Base-by-base conservation (phyloP, 2,113 vertebrate species). In the Ailurus styani region DNA sequence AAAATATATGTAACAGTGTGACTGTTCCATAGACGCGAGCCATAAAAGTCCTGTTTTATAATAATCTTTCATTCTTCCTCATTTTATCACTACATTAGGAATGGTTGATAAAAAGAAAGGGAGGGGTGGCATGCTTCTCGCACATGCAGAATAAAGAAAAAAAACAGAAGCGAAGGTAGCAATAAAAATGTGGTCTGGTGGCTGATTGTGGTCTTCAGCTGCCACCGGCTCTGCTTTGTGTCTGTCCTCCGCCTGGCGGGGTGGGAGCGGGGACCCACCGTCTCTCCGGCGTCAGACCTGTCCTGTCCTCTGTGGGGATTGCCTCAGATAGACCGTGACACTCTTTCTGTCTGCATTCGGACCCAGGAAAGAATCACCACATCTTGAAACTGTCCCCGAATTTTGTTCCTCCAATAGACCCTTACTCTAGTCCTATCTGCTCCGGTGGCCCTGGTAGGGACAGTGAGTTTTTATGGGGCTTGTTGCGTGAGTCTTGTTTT, bases 1-100 rank as follows among this genome's bases (percentile, higher is more conserved):
- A 97, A 98, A 98, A 99, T 98, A 86, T 98, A 99, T 98, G 98
- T 98, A 99, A 96, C 98, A 83, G 93, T 97, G 91, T 66, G 98
- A 97, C 96, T 98, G 96, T 98, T 98, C 98, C 98, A 94, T 98
- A 98, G 97, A 97, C 70, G 64, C 57, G 55, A 94, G 97, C 97
- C 98, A 98, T 98, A 96, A 98, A 97, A 94, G 97, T 97, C 98
- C 97, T 98, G 94, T 97, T 98, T 97, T 98, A 95, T 98, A 96
- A 97, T 96, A 87, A 98, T 98, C 98, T 97, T 97, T 98, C 87
- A 95, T 98, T 98, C 97, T 95, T 98, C 96, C 97, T 93, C 94
- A 94, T 98, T 98, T 98, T 97, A 97, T 97, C 97, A 95, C 96
- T 83, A 90, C 78, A 91, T 97, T 98, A 98, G 98, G 98, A 95